Base-by-base conservation (phyloP, 2,113 vertebrate genomes). In the Etheostoma spectabile region DNA sequence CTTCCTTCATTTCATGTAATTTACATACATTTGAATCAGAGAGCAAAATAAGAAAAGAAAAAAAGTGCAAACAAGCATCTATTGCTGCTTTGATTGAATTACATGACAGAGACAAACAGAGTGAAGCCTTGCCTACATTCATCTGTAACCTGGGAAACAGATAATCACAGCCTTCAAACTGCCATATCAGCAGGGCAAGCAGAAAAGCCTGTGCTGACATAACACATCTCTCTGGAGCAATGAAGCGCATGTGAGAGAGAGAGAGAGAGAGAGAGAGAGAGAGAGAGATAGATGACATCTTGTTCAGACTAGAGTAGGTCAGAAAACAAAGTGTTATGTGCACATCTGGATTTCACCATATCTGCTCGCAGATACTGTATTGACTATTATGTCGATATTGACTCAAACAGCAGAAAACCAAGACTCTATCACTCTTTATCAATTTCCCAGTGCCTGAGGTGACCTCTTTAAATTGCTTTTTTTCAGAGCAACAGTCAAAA, bases 171-270 rank as follows among this genome's bases (percentile, higher is more conserved):
- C 71, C 62, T 77, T 79, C 65, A 85, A 81, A 92, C 70, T 86
- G 93, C 92, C 88, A 89, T 89, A 94, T 94, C 93, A 93, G 92
- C 93, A 86, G 69, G 27, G 46, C 48, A 13, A 65, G 79, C 56
- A 82, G 77, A 83, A 89, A 91, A 83, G 86, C 79, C 83, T 68
- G 78, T 90, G 93, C 92, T 92, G 91, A 94, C 92, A 86, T 33
- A 63, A 89, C 91, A 92, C 88, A 92, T 92, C 89, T 72, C 84
- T 90, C 49, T 62, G 80, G 62, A 88, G 81, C 90, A 93, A 80
- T 87, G 86, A 89, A 78, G 91, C 88, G n/a, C 62, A 82, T 46
- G 82, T 74, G 61, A 72, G 62, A 30, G 62, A 66, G 19, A 16
- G 19, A 11, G 3, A 49, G 48, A 49, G 10, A 24, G 4, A 45